Evolutionary conservation across 2,888 invertebrate genomes (phyloP).

Genomic region (Schizaphis graminum): DNA sequence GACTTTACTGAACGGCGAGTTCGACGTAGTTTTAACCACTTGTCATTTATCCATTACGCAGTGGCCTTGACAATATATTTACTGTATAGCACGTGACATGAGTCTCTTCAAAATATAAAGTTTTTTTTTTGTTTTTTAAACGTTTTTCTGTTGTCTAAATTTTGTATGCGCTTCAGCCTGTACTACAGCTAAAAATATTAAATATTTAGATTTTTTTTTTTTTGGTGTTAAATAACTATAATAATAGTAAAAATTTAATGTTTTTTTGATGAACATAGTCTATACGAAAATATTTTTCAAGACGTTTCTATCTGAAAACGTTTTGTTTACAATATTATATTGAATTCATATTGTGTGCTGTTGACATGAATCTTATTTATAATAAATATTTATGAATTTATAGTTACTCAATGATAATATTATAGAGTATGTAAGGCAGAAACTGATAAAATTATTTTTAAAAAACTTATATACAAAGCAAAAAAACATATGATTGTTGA

Average conservation of each 20-base stretch:
- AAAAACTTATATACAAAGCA: not conserved
- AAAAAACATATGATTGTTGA: not conserved
- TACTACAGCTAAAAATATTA: not conserved
- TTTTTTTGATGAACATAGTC: not conserved
- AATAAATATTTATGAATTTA: not conserved
- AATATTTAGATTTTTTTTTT: not conserved
- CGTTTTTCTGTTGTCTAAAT: not conserved
- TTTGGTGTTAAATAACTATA: not conserved
- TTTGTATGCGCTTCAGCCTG: not conserved
- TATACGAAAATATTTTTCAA: not conserved
- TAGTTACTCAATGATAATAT: not conserved
- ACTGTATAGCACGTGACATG: not conserved
- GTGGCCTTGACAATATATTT: not conserved
- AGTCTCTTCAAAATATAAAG: not conserved
- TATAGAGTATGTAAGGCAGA: not conserved
- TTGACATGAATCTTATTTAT: not conserved
- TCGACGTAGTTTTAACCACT: not conserved
- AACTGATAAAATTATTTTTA: not conserved
- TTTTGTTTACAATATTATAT: not conserved
- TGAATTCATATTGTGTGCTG: not conserved
- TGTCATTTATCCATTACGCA: conserved; percentile 8
- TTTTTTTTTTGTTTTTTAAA: not conserved
- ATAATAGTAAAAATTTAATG: not conserved
- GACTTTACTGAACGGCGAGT: not conserved
- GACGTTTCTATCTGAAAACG: not conserved